Evolutionary conservation across 2,797 vertebrate species (phyloP).

Genomic region (Remorina albescens): DNA sequence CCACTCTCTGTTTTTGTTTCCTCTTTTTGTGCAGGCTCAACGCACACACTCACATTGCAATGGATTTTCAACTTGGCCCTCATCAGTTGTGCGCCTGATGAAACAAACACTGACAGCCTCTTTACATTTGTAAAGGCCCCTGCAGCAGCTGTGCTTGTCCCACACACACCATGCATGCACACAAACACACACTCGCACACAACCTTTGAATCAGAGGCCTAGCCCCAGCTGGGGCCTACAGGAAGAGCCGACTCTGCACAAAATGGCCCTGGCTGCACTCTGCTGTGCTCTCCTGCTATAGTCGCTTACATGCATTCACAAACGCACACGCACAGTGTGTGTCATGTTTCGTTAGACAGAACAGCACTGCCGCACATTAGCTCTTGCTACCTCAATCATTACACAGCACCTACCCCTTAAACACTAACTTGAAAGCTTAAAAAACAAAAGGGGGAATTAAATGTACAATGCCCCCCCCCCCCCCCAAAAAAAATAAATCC

Average conservation of each 20-base stretch:
- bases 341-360: conserved; percentile 82
- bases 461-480: too few species aligned
- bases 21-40: conserved; percentile 79
- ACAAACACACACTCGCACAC: conserved; percentile 56
- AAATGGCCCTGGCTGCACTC: conserved; percentile 85
- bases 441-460: conserved; percentile 15
- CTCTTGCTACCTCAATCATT: conserved; percentile 56
- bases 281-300: conserved; percentile 50
- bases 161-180: conserved; percentile 87
- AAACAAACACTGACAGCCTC: conserved; percentile 99
- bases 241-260: conserved; percentile 92
- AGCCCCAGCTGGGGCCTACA: conserved; percentile 94
- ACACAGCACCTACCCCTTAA: conserved; percentile 28
- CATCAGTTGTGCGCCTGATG: conserved; percentile 98
- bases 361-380: conserved; percentile 67
- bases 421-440: conserved; percentile 16
- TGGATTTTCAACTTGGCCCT: conserved; percentile 97
- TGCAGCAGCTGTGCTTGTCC: conserved; percentile 99
- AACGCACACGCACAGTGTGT: conserved; percentile 70
- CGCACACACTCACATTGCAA: conserved; percentile 80
- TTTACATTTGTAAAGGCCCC: conserved; percentile 99
- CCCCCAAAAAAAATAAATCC: neutral
- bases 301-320: conserved; percentile 49
- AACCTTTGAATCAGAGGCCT: conserved; percentile 92
- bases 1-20: conserved; percentile 85